These are phyloP conservation scores for Nemotelus pantherinus DNA, from an alignment of 2,888 invertebrate genomes.

Conservation along the genomic window DNA sequence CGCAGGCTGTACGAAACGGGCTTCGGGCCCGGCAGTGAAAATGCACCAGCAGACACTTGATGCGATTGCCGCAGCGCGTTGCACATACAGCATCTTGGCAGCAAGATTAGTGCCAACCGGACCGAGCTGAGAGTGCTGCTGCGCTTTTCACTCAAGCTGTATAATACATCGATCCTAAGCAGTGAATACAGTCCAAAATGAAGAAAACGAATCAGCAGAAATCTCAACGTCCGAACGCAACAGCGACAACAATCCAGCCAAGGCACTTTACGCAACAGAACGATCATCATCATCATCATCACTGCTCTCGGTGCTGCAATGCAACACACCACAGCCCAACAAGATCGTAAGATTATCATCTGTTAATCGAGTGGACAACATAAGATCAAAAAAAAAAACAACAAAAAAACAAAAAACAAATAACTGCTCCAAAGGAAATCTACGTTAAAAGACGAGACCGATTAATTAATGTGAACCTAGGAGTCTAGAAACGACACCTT, in stretches of 20 bases:
- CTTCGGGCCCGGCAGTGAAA: neutral
- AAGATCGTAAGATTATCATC: constrained; percentile 25
- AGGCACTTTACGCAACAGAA: constrained; percentile 8
- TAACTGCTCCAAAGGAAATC: no score
- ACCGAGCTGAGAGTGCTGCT: neutral
- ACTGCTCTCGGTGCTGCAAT: neutral
- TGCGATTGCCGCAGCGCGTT: neutral
- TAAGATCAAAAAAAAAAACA: neutral
- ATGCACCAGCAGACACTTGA: constrained; percentile 16
- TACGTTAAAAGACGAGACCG: no score
- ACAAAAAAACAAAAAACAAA: no score
- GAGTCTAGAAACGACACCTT: no score
- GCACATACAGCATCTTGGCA: no score
- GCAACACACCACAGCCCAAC: neutral
- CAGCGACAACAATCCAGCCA: neutral
- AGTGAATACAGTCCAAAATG: constrained; percentile 2
- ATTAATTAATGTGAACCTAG: no score
- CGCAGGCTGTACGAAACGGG: no score
- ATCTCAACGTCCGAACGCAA: no score
- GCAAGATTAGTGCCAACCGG: no score
- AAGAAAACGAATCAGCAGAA: constrained; percentile 6
- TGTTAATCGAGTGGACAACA: constrained; percentile 29
- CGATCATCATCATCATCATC: neutral
- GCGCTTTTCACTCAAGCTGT: constrained; percentile 3
- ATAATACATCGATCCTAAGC: neutral